Evolutionary conservation across 2,113 vertebrate species (phyloP), one percentile per base, ranked within the genome.

Genomic region (Himantopus leucocephalus): DNA sequence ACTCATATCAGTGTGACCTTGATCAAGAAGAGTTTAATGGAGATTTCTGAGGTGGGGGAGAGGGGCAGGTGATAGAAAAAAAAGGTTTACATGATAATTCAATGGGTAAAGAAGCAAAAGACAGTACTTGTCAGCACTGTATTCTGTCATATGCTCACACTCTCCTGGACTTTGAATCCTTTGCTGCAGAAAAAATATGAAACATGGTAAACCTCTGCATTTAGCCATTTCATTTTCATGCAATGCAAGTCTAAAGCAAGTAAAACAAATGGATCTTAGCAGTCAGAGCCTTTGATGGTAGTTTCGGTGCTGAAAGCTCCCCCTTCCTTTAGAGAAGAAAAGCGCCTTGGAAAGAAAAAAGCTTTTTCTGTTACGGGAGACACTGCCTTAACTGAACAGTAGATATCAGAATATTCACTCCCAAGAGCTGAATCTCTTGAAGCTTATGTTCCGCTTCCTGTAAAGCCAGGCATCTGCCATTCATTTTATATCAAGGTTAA

Each of bases 181-280:
- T 71, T 72, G 30, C 48, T 90, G 70, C 23, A 95, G 68, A 82
- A 85, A 67, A 89, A 77, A 63, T 27, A 81, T 5, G 45, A 87
- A 90, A 58, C 39, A 32, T 0, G 0, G 30, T 73, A 96, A 94
- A 72, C 24, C 48, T 43, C 74, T 91, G n/a, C 34, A 64, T 90
- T 91, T 85, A 90, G 26, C n/a, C 11, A 29, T 82, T 91, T 94
- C 62, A 88, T 95, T 85, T 91, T 90, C 45, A 95, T 85, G 77
- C 85, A 70, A 5, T 55, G n/a, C 58, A 88, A 85, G 58, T 92
- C 55, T 62, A 71, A 90, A 95, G 32, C n/a, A 93, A 88, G 62
- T 64, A 45, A 96, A 96, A 82, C 24, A 96, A 88, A 90, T 66
- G 53, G 48, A 72, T 94, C 41, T 91, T 58, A 83, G 37, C 22